phyloP scores from a whole-genome alignment of 2,797 vertebrate species.

The Sparus aurata region DNA sequence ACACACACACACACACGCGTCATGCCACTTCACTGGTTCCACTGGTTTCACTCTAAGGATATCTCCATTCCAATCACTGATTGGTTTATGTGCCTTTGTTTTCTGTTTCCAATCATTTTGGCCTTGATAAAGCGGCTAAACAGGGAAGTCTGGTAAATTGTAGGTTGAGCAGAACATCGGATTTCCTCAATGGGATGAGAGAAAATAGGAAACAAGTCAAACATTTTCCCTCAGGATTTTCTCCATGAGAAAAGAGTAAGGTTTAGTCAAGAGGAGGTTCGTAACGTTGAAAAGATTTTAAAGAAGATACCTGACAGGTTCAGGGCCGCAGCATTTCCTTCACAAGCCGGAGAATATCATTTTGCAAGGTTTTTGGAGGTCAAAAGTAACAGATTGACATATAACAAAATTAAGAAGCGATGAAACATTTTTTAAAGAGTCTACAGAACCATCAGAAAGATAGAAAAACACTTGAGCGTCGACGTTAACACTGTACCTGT shows the following conservation, averaged over 20 bases:
- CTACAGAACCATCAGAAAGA: conserved; percentile 2
- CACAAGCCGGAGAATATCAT: background rate
- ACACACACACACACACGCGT: conserved; percentile 29
- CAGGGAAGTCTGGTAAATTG: conserved; percentile 22
- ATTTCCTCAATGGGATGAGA: background rate
- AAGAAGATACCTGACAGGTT: background rate
- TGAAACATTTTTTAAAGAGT: background rate
- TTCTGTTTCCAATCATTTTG: conserved; percentile 38
- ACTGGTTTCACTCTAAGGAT: conserved; percentile 73
- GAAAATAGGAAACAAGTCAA: background rate
- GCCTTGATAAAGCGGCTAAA: conserved; percentile 39
- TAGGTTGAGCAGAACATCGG: background rate
- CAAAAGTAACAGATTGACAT: background rate
- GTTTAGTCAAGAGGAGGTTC: background rate
- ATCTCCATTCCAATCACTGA: conserved; percentile 57
- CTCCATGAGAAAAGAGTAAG: background rate
- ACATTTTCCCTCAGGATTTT: background rate
- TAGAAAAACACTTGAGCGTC: conserved; percentile 4
- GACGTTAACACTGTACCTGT: conserved; percentile 73
- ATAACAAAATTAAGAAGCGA: background rate
- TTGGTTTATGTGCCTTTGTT: conserved; percentile 55
- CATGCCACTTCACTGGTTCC: conserved; percentile 79
- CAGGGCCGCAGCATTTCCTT: background rate
- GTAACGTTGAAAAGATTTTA: background rate
- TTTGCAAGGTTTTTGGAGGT: background rate